Conservation (phyloP, 2,113 vertebrate genomes). For the Pitta sordida region DNA sequence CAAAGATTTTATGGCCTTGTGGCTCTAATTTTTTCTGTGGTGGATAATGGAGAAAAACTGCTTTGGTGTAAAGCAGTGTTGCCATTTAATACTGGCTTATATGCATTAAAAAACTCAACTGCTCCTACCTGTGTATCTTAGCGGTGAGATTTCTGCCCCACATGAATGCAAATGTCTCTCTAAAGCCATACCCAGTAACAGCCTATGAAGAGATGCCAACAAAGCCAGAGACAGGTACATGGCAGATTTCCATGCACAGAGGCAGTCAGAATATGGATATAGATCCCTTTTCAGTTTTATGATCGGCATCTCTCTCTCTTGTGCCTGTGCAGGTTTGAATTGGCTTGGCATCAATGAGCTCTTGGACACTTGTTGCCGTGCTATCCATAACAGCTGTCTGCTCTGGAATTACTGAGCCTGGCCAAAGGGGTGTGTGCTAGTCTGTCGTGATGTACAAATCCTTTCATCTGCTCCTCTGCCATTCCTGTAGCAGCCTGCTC, state of each 20-base stretch:
- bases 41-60: neutral
- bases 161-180: neutral
- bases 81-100: neutral
- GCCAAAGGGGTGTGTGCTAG: neutral
- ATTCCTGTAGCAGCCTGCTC: neutral
- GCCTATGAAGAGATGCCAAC: neutral
- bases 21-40: neutral
- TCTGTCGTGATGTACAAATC: neutral
- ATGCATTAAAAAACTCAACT: neutral
- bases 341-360: neutral
- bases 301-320: neutral
- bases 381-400: neutral
- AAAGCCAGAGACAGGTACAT: neutral
- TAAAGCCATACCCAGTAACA: neutral
- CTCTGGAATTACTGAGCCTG: neutral
- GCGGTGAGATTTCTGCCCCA: neutral
- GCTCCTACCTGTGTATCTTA: neutral
- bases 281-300: neutral
- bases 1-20: neutral
- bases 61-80: neutral
- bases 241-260: neutral
- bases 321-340: neutral
- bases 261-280: neutral
- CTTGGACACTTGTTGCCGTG: neutral
- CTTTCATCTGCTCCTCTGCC: neutral